Conservation (phyloP, 2,113 vertebrate species). For the Ramphastos sulfuratus region DNA sequence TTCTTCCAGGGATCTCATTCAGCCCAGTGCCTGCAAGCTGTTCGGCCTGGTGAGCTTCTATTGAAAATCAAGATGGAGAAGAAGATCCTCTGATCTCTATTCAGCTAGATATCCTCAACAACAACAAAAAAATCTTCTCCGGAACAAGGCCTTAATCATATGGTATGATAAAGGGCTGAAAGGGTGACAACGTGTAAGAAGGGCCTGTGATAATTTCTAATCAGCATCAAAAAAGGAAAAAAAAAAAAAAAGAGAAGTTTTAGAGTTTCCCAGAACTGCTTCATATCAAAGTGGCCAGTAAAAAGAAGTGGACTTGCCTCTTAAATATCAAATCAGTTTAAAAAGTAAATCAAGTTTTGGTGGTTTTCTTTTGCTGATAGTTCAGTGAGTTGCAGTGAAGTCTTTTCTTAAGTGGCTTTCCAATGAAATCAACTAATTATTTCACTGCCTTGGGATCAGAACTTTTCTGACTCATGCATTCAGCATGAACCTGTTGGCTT, state of each 20-base stretch:
- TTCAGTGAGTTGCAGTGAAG: not conserved
- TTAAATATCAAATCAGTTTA: not conserved
- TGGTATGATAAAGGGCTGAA: not conserved
- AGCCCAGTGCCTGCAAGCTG: not conserved
- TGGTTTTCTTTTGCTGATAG: not conserved
- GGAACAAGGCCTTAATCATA: slow-evolving; percentile 15
- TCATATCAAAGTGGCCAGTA: not conserved
- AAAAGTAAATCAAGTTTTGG: not conserved
- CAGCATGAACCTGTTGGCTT: not conserved
- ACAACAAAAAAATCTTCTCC: not conserved
- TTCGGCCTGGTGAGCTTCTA: not conserved
- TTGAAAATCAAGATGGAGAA: slow-evolving; percentile 16
- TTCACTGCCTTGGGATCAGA: not conserved
- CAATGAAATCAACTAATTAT: not conserved
- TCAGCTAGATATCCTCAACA: not conserved
- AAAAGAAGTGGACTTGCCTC: not conserved
- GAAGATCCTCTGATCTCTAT: not conserved
- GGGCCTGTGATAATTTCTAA: not conserved
- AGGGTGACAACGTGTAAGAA: not conserved
- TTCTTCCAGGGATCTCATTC: slow-evolving; percentile 21
- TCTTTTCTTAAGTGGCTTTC: not conserved
- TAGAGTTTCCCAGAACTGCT: not conserved
- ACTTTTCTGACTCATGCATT: not conserved
- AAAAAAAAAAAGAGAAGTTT: not conserved
- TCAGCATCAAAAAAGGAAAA: not conserved